Evolutionary conservation across 2,797 vertebrate species (phyloP).

Genomic region (Lycodopsis pacificus): DNA sequence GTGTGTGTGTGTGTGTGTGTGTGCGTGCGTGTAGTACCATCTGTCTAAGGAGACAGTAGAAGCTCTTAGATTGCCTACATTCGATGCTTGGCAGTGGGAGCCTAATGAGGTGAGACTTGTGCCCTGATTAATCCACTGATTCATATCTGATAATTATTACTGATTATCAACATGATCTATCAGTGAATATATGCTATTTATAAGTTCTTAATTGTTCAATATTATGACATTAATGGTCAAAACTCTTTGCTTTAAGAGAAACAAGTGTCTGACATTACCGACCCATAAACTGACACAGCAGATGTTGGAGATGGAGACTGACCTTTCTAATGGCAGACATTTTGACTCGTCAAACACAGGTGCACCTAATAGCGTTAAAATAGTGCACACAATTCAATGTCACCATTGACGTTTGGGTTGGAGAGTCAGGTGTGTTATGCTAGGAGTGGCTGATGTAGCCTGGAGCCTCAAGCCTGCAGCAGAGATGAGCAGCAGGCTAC

Average conservation of each 20-base stretch:
- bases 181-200: not conserved
- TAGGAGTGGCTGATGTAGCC: not conserved
- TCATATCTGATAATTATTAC: not conserved
- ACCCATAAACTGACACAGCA: not conserved
- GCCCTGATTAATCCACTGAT: conserved; percentile 3
- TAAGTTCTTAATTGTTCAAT: not conserved
- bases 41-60: conserved; percentile 94
- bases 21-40: conserved; percentile 86
- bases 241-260: not conserved
- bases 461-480: not conserved
- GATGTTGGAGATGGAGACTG: too few relatives aligned
- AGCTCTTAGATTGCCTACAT: conserved; percentile 91
- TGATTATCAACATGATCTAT: not conserved
- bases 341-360: not conserved
- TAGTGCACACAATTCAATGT: not conserved
- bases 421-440: not conserved
- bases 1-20: conserved; percentile 51
- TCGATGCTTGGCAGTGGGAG: conserved; percentile 98
- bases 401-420: not conserved
- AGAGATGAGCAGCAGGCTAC: not conserved
- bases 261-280: not conserved
- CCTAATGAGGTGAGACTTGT: conserved; percentile 90
- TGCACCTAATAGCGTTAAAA: not conserved
- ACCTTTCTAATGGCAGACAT: not conserved
- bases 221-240: not conserved